These are phyloP conservation scores for Recurvirostra avosetta DNA, from an alignment of 2,113 vertebrate genomes.

Conservation along the genomic window DNA sequence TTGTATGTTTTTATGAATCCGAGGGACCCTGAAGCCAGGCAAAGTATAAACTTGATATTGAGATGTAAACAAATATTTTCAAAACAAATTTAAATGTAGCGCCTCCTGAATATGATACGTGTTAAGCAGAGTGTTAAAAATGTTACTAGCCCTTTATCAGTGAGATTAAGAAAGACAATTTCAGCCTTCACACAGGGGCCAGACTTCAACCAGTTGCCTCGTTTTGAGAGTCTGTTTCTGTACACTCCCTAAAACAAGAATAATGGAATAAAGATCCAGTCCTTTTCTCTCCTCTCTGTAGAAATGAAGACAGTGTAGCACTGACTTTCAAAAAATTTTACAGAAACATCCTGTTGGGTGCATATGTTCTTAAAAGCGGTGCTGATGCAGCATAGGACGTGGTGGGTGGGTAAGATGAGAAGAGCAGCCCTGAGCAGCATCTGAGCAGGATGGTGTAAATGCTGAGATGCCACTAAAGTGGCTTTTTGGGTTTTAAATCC, in stretches of 20 bases:
- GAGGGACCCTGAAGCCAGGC: background rate
- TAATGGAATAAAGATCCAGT: too few relatives aligned
- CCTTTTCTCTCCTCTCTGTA: background rate
- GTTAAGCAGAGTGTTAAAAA: background rate
- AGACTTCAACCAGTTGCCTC: too few relatives aligned
- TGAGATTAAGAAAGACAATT: background rate
- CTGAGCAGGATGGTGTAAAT: background rate
- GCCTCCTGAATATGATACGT: background rate
- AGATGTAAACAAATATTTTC: background rate
- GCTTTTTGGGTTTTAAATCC: background rate
- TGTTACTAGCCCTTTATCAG: background rate
- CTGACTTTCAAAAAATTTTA: background rate
- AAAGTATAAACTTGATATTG: background rate
- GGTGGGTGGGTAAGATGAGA: background rate
- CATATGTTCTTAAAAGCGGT: background rate
- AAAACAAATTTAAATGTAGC: background rate
- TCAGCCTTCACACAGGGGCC: too few relatives aligned
- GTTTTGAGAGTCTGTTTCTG: too few relatives aligned
- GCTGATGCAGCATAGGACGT: background rate
- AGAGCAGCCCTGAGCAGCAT: background rate
- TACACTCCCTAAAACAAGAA: too few relatives aligned
- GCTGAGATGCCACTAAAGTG: background rate
- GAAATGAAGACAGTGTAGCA: background rate
- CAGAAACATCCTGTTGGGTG: background rate
- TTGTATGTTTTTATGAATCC: background rate